A percentile compares a stretch with the other conserved stretches of the same genome.
phyloP scores from a whole-genome alignment of 2,113 vertebrate species.

The Rhadina sibilatrix region DNA sequence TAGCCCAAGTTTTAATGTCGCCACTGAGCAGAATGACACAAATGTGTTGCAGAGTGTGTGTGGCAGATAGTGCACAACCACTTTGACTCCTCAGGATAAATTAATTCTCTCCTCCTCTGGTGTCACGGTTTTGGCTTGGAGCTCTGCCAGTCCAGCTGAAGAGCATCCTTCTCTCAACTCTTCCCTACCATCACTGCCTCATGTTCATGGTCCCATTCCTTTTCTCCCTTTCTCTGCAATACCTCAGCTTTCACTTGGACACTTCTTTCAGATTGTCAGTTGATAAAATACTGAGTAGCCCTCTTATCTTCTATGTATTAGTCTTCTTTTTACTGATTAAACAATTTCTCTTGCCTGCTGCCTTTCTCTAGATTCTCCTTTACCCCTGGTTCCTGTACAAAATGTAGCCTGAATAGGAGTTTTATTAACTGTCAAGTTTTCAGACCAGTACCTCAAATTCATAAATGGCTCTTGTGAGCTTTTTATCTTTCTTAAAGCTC shows the following conservation, averaged over 20 bases:
- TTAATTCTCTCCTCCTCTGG: neutral
- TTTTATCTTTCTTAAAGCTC: neutral
- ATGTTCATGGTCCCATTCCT: neutral
- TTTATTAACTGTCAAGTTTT: neutral
- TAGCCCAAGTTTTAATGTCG: neutral
- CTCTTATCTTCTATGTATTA: neutral
- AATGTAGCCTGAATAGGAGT: neutral
- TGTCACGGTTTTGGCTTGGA: neutral
- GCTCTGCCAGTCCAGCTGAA: neutral
- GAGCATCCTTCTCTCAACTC: rapidly evolving
- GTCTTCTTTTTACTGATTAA: neutral
- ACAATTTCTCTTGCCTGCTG: neutral
- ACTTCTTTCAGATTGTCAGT: neutral
- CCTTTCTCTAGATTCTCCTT: neutral
- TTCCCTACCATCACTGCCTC: neutral
- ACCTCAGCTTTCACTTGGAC: neutral
- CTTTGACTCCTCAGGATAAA: neutral
- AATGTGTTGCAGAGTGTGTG: neutral
- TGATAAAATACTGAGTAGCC: neutral
- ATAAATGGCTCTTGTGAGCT: neutral
- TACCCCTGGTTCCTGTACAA: neutral
- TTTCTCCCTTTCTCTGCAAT: neutral
- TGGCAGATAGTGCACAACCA: neutral
- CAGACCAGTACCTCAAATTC: neutral
- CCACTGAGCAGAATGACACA: rapidly evolving